Base-by-base conservation (phyloP, 1,140 invertebrate genomes). In the Penaeus chinensis region DNA sequence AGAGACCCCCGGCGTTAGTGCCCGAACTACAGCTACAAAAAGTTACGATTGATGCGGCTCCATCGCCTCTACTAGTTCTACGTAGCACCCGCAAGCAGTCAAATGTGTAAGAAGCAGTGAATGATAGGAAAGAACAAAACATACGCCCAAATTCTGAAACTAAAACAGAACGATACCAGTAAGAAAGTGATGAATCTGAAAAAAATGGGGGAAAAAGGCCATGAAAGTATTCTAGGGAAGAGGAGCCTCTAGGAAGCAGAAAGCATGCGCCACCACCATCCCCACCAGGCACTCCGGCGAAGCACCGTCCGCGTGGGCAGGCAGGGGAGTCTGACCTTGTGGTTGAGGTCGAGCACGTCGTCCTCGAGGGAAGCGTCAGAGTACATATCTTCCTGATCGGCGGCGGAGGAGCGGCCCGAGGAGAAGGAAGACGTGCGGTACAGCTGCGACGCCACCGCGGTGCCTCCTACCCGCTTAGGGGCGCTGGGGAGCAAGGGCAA, bases 341-440 rank as follows among this genome's bases (percentile, higher is more conserved):
- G 96, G 93, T 96, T 97, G 90, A 97, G 95, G 93, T 97, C 96
- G 92, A 96, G 95, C 61, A 98, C 96, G 92, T 98, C 96, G 91
- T 97, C 97, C 92, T 97, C 96, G 77, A 98, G 93, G 74, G 96
- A 97, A 63, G 96, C 96, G 93, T 98, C 96, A 88, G 96, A 97
- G 93, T 96, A 97, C 94, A 97, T 97, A 93, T 98, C 96, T 93
- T 97, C 97, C 47, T 95, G 95, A 93, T 97, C 96, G 91, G 96
- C 96, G 91, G 95, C 96, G 79, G 96, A 97, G 91, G 96, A 97
- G 91, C 96, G 95, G 78, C 96, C 96, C 42, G 96, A 96, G 89
- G 96, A 97, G 92, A 97, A 97, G 92, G 96, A 97, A 90, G 96
- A 96, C 91, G 96, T 97, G 90, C 96, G 94, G 93, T 97, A 97